These are phyloP conservation scores for Caranx ignobilis DNA, from an alignment of 2,113 vertebrate genomes.

Conservation along the genomic window DNA sequence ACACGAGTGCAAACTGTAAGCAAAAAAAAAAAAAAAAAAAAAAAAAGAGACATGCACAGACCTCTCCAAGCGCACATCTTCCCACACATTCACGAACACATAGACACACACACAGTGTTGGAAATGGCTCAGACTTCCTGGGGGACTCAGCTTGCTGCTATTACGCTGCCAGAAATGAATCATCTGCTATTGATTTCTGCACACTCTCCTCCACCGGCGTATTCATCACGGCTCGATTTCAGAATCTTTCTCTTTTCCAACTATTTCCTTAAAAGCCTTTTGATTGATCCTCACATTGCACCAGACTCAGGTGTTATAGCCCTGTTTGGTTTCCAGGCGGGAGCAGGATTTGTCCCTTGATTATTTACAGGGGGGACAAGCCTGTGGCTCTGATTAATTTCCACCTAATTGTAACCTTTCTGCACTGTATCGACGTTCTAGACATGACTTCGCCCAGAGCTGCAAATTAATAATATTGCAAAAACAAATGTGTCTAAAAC, in stretches of 20 bases:
- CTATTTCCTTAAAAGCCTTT: conserved; percentile 73
- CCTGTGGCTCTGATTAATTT: conserved; percentile 77
- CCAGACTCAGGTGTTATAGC: conserved; percentile 51
- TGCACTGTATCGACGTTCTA: conserved; percentile 69
- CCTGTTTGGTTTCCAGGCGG: conserved; percentile 56
- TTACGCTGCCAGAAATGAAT: conserved; percentile 74
- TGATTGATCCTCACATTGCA: conserved; percentile 70
- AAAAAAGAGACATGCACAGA: background rate
- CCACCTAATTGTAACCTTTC: conserved; percentile 77
- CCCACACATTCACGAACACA: background rate
- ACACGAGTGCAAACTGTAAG: background rate
- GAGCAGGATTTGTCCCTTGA: conserved; percentile 52
- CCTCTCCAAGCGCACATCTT: background rate
- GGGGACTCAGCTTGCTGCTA: conserved; percentile 64
- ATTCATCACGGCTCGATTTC: conserved; percentile 72
- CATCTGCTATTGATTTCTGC: conserved; percentile 77
- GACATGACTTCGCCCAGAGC: conserved; percentile 68
- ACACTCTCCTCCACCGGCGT: conserved; percentile 56
- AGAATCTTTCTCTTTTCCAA: conserved; percentile 67
- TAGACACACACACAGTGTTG: conserved; percentile 21
- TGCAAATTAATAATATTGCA: conserved; percentile 74
- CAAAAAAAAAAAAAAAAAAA: background rate
- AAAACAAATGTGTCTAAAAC: conserved; percentile 75
- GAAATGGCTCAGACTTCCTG: conserved; percentile 56
- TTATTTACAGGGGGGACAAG: conserved; percentile 73